phyloP scores from a whole-genome alignment of 1,140 invertebrate species.

The Tribolium castaneum region DNA sequence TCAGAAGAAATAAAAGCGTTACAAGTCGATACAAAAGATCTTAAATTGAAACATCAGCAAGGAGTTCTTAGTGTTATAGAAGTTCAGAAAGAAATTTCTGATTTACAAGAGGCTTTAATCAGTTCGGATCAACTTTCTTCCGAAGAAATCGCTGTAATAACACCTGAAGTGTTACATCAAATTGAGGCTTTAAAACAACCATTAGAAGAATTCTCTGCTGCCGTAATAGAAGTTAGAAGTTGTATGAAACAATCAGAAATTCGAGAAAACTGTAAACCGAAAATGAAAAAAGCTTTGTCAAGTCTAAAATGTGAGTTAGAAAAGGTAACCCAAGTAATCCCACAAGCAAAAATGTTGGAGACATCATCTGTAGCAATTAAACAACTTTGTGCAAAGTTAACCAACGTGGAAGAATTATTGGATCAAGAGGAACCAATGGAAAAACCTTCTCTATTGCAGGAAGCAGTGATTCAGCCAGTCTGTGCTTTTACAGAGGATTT shows the following conservation, averaged over 20 bases:
- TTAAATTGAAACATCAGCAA: neutral
- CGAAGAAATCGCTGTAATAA: neutral
- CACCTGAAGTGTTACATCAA: neutral
- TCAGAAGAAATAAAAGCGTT: conserved; percentile 28
- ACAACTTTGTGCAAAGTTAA: conserved; percentile 2
- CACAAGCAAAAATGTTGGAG: conserved; percentile 3
- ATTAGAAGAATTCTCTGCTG: conserved; percentile 15
- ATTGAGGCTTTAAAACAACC: neutral
- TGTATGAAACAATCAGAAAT: conserved; percentile 19
- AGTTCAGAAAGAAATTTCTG: neutral
- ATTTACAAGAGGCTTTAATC: conserved; percentile 6
- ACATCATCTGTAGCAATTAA: neutral
- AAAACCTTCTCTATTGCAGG: neutral
- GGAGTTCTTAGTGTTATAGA: neutral
- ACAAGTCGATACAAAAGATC: neutral
- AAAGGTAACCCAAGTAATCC: conserved; percentile 2
- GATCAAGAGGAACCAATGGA: neutral
- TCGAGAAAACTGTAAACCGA: conserved; percentile 1
- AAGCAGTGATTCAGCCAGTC: neutral
- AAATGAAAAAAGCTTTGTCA: conserved; percentile 29
- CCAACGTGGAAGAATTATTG: conserved; percentile 1
- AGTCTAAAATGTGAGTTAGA: conserved; percentile 43
- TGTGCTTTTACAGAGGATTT: neutral
- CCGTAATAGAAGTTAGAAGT: conserved; percentile 21
- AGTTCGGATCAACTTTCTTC: neutral